Conservation (phyloP, 2,888 invertebrate species). For the Aradus depressus region DNA sequence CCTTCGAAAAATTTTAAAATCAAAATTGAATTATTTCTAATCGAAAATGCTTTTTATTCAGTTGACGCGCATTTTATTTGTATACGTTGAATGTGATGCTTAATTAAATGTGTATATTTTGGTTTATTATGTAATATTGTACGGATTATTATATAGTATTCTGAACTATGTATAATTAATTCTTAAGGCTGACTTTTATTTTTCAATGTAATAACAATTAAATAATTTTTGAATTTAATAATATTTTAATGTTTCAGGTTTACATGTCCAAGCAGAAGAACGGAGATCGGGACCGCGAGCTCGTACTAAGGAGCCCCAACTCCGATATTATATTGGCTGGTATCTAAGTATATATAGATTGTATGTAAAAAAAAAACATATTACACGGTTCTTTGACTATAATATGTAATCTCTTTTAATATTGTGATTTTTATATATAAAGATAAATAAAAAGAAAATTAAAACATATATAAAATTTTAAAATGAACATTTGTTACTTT, state of each 20-base stretch:
- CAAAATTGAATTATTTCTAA: too few relatives aligned
- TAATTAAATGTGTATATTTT: too few relatives aligned
- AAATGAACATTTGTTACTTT: background rate
- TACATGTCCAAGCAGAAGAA: conserved; percentile 24
- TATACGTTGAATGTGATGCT: too few relatives aligned
- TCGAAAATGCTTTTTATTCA: too few relatives aligned
- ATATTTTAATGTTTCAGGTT: conserved; percentile 22
- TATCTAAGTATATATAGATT: conserved; percentile 25
- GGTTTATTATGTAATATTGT: too few relatives aligned
- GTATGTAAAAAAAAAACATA: conserved; percentile 5
- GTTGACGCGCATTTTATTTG: too few relatives aligned
- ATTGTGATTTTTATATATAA: background rate
- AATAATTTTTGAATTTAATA: background rate
- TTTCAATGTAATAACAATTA: background rate
- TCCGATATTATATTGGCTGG: conserved; percentile 29
- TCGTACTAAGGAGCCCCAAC: conserved; percentile 26
- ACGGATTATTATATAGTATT: too few relatives aligned
- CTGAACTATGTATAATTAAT: too few relatives aligned
- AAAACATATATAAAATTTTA: background rate
- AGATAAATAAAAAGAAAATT: conserved; percentile 1
- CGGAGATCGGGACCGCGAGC: conserved; percentile 25
- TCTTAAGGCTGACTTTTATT: background rate
- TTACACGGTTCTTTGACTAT: background rate
- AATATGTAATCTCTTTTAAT: background rate
- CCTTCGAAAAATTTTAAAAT: too few relatives aligned